Conservation (phyloP, 1,140 invertebrate species). For the Druon quercuslanigerum region DNA sequence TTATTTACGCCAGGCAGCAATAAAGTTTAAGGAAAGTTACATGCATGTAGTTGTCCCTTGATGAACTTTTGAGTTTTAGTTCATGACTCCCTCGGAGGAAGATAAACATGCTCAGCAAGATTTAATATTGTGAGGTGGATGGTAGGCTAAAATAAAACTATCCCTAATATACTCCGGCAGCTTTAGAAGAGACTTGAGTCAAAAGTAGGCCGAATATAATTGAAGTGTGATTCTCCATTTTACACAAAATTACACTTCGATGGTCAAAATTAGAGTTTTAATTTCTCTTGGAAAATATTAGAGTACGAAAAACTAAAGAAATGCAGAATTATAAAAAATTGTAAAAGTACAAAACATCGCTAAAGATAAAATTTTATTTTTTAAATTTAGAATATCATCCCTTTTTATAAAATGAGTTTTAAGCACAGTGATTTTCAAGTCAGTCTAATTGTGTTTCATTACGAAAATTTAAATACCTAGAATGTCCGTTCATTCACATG, state of each 20-base stretch:
- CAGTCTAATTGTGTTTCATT: no score
- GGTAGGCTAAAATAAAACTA: slow-evolving; percentile 14
- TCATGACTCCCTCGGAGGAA: neutral
- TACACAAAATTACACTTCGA: slow-evolving; percentile 20
- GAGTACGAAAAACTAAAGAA: no score
- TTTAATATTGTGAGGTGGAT: slow-evolving; percentile 17
- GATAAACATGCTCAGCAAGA: slow-evolving; percentile 7
- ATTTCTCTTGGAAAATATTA: no score
- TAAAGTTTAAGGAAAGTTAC: slow-evolving; percentile 12
- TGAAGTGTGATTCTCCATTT: slow-evolving; percentile 12
- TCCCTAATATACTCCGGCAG: neutral
- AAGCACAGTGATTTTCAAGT: no score
- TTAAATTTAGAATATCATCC: no score
- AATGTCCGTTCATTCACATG: no score
- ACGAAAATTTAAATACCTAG: no score
- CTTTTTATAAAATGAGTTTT: no score
- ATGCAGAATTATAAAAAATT: no score
- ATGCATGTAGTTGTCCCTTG: slow-evolving; percentile 3
- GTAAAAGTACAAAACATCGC: no score
- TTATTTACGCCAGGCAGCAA: slow-evolving; percentile 19
- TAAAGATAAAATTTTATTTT: no score
- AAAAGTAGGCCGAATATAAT: slow-evolving; percentile 14
- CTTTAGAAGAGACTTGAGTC: neutral
- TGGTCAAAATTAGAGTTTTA: neutral
- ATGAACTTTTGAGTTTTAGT: slow-evolving; percentile 20